Evolutionary conservation across 2,888 invertebrate species (phyloP).

Genomic region (Neoascia interrupta): DNA sequence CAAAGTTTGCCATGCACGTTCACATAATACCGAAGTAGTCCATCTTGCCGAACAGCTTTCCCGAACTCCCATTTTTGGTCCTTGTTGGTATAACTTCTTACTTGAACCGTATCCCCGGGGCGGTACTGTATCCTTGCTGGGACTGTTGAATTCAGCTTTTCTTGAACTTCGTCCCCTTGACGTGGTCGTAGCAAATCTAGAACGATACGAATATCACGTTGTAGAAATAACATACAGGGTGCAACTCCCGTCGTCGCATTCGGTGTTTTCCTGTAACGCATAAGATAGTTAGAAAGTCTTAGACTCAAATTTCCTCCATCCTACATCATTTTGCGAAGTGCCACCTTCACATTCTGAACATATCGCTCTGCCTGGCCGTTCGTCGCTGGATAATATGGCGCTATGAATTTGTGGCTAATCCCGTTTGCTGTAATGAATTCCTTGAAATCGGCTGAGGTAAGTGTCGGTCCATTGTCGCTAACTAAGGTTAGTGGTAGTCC

Average conservation of each 20-base stretch:
- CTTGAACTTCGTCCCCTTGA: neutral
- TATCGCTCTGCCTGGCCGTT: conserved; percentile 71
- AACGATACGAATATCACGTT: conserved; percentile 20
- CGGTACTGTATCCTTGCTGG: neutral
- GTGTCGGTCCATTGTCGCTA: neutral
- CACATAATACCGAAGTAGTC: conserved; percentile 22
- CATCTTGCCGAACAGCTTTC: conserved; percentile 24
- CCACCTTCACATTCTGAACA: conserved; percentile 66
- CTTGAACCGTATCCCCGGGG: conserved; percentile 16
- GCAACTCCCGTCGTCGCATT: conserved; percentile 30
- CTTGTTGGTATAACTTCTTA: conserved; percentile 22
- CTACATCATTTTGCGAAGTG: conserved; percentile 13
- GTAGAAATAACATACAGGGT: conserved; percentile 24
- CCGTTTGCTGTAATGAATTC: neutral
- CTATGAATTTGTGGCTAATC: neutral
- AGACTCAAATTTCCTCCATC: neutral
- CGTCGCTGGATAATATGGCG: conserved; percentile 35
- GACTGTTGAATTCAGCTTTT: neutral
- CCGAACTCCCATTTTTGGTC: conserved; percentile 28
- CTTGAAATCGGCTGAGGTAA: neutral
- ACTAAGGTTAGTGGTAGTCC: neutral
- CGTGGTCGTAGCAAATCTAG: conserved; percentile 15
- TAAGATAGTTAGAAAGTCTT: conserved; percentile 24
- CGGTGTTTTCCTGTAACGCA: conserved; percentile 34
- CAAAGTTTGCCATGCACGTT: conserved; percentile 19